These are phyloP conservation scores for Spondyliosoma cantharus DNA, from an alignment of 2,797 vertebrate genomes.

Conservation along the genomic window DNA sequence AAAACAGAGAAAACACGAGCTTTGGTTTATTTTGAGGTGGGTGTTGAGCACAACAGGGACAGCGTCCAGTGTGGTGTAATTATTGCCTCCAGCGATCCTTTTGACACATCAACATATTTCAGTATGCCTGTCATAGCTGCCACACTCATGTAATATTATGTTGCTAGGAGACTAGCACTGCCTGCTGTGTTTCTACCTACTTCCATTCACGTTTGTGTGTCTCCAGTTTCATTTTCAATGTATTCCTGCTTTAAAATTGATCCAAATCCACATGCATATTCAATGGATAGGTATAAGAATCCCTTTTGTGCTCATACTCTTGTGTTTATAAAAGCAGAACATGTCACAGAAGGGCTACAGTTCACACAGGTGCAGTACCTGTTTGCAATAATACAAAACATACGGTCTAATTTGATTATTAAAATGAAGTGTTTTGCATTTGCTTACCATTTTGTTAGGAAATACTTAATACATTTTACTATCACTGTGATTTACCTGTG, in stretches of 20 bases:
- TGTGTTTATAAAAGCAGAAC: conserved; percentile 5
- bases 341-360: neutral
- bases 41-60: conserved; percentile 7
- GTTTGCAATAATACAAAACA: neutral
- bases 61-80: conserved; percentile 3
- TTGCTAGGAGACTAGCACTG: conserved; percentile 78
- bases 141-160: conserved; percentile 70
- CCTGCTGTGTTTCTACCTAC: conserved; percentile 61
- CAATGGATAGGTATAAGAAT: neutral
- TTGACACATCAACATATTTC: conserved; percentile 71
- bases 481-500: neutral
- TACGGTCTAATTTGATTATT: neutral
- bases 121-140: conserved; percentile 59
- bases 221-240: conserved; percentile 29
- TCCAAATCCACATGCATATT: conserved; percentile 12
- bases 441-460: neutral
- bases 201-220: conserved; percentile 25
- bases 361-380: neutral
- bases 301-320: neutral
- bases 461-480: neutral
- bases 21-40: conserved; percentile 22
- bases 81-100: conserved; percentile 43
- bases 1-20: conserved; percentile 29
- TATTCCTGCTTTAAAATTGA: conserved; percentile 29
- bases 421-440: neutral